Conservation (phyloP, 1,140 invertebrate genomes). For the Euura lappo region DNA sequence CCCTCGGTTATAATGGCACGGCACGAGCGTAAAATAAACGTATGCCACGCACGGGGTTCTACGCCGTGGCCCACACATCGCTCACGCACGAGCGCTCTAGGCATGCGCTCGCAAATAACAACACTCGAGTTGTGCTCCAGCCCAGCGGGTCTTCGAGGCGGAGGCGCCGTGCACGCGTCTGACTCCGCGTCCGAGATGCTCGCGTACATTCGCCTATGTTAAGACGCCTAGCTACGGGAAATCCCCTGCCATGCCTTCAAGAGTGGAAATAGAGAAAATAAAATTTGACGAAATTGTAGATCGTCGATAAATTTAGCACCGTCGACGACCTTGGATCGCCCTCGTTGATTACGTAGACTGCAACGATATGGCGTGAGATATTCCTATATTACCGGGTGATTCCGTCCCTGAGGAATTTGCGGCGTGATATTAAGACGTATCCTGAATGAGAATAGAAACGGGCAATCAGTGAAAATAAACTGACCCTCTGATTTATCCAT, state of each 20-base stretch:
- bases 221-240: background rate
- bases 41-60: conserved; percentile 14
- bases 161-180: background rate
- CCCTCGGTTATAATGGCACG: background rate
- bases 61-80: conserved; percentile 22
- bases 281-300: too few relatives aligned
- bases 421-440: background rate
- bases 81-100: conserved; percentile 33
- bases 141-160: conserved; percentile 11
- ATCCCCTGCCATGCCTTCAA: background rate
- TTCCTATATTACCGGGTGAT: conserved; percentile 1
- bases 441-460: conserved; percentile 1
- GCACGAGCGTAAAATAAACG: conserved; percentile 44
- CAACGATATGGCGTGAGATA: background rate
- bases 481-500: background rate
- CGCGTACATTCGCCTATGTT: background rate
- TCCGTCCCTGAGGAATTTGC: background rate
- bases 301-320: background rate
- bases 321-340: background rate
- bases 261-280: too few relatives aligned
- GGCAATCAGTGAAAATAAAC: background rate
- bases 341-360: background rate
- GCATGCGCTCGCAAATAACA: conserved; percentile 39
- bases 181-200: background rate
- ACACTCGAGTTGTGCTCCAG: conserved; percentile 14